Evolutionary conservation across 2,888 invertebrate genomes (phyloP), one percentile per base, ranked within the genome.

Genomic region (Didymodactylos carnosus): DNA sequence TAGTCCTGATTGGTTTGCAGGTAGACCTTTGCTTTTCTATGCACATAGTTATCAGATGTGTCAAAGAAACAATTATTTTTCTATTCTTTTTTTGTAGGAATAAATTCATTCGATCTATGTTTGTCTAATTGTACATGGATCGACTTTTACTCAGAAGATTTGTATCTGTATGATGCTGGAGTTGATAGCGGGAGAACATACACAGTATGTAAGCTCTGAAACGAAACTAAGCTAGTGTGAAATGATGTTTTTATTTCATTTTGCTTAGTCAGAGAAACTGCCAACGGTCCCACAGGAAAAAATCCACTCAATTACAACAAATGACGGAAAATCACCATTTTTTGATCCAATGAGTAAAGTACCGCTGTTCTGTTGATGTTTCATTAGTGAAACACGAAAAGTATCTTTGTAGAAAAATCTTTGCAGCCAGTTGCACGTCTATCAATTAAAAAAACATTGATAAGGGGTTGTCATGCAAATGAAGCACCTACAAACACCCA

Each of bases 1-100:
- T 0, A 94, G 94, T 0, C 97, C 97, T 0, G 97, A 97, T 83
- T 97, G 97, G 97, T 90, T 94, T 75, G 90, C 94, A 2, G 95
- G 95, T 82, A 76, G 77, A 62, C 19, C 25, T 7, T n/a, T n/a
- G n/a, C n/a, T n/a, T n/a, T n/a, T n/a, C n/a, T n/a, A n/a, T n/a
- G n/a, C n/a, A n/a, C n/a, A n/a, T n/a, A n/a, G n/a, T n/a, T n/a
- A n/a, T n/a, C n/a, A n/a, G n/a, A 16, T 62, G 1, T n/a, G 3
- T 62, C 35, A 5, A 6, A 29, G 16, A 35, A 19, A 35, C 35
- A 19, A 19, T 49, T 16, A n/a, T 16, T 3, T 49, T 16, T 93
- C n/a, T n/a, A n/a, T n/a, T n/a, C n/a, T 89, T 92, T 73, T 89
- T 62, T 25, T 27, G 27, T 92, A 49, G 95, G 95, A 0, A 90